phyloP scores from a whole-genome alignment of 64 coral and sea anemone genomes.

The Platygyra sinensis region DNA sequence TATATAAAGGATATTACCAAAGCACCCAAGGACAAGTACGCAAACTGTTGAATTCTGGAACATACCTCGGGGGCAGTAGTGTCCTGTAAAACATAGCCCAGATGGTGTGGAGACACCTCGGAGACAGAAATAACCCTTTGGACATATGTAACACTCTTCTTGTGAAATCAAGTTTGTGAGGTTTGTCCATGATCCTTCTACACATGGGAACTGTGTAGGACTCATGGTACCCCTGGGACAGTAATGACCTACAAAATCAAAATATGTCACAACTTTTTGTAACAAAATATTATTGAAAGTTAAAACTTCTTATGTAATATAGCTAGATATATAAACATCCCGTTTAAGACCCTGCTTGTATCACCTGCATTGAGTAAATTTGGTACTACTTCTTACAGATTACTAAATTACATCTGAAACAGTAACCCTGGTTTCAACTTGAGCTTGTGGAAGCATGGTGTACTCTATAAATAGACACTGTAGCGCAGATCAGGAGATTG shows the following conservation, averaged over 20 bases:
- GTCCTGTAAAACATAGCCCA: conserved; percentile 78
- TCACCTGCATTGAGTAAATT: too few relatives aligned
- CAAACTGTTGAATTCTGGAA: not conserved
- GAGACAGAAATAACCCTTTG: conserved; percentile 95
- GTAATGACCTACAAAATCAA: conserved; percentile 74
- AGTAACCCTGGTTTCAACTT: too few relatives aligned
- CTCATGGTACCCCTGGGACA: conserved; percentile 87
- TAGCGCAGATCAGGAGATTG: too few relatives aligned
- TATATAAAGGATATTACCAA: too few relatives aligned
- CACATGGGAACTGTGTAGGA: conserved; percentile 88
- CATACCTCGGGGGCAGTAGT: conserved; percentile 89
- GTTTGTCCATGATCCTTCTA: conserved; percentile 92
- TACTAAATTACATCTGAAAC: too few relatives aligned
- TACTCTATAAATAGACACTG: too few relatives aligned
- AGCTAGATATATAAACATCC: too few relatives aligned
- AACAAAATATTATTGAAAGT: not conserved
- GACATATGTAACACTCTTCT: conserved; percentile 91
- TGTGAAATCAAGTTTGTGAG: conserved; percentile 88
- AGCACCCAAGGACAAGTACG: not conserved
- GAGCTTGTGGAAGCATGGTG: too few relatives aligned
- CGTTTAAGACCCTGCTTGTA: too few relatives aligned
- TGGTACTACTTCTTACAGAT: too few relatives aligned
- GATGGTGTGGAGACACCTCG: conserved; percentile 62
- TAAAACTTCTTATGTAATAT: not conserved
- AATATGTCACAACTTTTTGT: not conserved